Evolutionary conservation across 2,888 invertebrate species (phyloP).

Genomic region (Cartodere bifasciata): DNA sequence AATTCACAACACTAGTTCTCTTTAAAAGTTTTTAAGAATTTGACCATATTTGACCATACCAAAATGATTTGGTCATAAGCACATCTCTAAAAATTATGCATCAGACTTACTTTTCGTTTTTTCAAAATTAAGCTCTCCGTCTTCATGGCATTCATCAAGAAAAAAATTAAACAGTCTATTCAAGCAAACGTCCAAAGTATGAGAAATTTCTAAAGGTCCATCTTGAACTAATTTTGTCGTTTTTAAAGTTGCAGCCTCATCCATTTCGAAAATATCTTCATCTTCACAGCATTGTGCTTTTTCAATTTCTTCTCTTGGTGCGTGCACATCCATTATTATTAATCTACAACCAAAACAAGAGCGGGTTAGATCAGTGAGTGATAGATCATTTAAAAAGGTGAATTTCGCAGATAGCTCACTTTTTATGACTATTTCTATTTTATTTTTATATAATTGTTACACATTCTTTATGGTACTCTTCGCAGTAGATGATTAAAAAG

Average conservation of each 20-base stretch:
- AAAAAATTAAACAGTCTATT: conserved; percentile 58
- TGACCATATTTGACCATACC: no score
- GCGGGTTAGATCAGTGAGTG: no score
- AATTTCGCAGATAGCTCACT: no score
- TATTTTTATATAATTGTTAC: no score
- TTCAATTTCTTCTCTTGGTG: conserved; percentile 42
- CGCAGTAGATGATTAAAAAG: no score
- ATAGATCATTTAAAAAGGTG: no score
- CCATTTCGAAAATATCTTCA: conserved; percentile 43
- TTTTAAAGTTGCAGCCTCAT: conserved; percentile 37
- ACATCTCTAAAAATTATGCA: no score
- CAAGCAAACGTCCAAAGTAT: conserved; percentile 68
- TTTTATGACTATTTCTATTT: no score
- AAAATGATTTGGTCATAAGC: no score
- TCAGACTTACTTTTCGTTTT: conserved; percentile 38
- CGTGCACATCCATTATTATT: conserved; percentile 61
- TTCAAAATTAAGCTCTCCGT: conserved; percentile 39
- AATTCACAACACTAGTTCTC: no score
- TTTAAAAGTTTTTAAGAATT: no score
- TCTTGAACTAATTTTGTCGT: conserved; percentile 9
- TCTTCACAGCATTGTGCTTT: conserved; percentile 36
- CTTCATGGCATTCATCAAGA: conserved; percentile 42
- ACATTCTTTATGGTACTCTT: no score
- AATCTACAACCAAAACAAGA: conserved; percentile 52
- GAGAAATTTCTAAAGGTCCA: conserved; percentile 35